Base-by-base conservation (phyloP, 2,797 vertebrate species). In the Anabas testudineus region DNA sequence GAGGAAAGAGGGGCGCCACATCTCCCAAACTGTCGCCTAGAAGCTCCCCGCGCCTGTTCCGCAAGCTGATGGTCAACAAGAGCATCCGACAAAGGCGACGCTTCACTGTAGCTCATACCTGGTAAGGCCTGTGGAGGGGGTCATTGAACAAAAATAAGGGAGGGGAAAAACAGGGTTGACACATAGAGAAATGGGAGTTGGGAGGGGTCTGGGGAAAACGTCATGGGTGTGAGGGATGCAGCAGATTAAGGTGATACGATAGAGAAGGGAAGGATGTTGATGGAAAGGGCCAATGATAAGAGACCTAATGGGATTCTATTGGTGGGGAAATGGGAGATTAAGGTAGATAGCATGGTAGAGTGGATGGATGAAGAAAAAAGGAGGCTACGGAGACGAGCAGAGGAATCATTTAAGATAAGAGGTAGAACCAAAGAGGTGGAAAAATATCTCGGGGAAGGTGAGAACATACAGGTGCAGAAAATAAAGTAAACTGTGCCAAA, bases 51-150 rank as follows among this genome's bases (percentile, higher is more conserved):
- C 95, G 97, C 63, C 96, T 99, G 70, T 99, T 99, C 90, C 95
- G 97, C 93, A 98, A 97, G 94, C 95, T 98, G 90, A 95, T 99
- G 90, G 97, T 98, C 84, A 99, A 97, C 90, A 97, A 98, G 93
- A 97, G 97, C 93, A 96, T 97, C 83, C 94, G 97, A 13, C 98
- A 99, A 90, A 95, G 98, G 36, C 95, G 98, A 0, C 95, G 98
- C 74, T 99, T 99, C 91, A 99, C 98, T 0, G 98, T 99, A 76
- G 98, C 98, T 30, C 98, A 99, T 90, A 99, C 98, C 41, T 99
- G 98, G 98, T 99, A 97, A 98, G 98, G 66, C 10, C 48, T 39
- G 28, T 57, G 49, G 28, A 24, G 55, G 1, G 45, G 32, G 28
- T 22, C 28, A 30, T 30, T 30, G 28, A 30, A 37, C 10, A 88